Evolutionary conservation across 2,113 vertebrate species (phyloP), one percentile per base, ranked within the genome.

Genomic region (Psephotus haematonotus): DNA sequence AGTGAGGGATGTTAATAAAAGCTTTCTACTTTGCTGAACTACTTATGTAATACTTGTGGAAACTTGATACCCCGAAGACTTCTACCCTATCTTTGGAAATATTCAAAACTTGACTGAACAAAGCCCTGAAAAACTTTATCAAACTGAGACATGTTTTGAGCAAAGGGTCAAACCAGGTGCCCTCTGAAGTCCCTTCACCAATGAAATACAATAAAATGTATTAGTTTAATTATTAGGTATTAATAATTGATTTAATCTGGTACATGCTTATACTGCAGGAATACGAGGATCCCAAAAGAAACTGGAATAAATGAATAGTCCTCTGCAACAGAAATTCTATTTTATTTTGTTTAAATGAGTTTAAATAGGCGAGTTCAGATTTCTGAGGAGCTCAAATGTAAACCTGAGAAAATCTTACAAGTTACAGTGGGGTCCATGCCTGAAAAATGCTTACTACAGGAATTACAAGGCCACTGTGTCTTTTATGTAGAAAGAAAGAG

Each of bases 161-260:
- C 23, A 74, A 69, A 80, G 28, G 14, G 4, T 31, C 9, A 2
- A 6, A 33, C 13, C 19, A 74, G 35, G 8, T 68, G 15, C 13
- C 17, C 13, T 69, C 27, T 1, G 1, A 86, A 69, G n/a, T 52
- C 33, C 6, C 41, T 78, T 81, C 43, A 86, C 20, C 67, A 29
- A 63, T 83, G 46, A 94, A 94, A 92, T 82, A 55, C 71, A 74
- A 75, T 93, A 64, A 77, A 52, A 72, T 90, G 18, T 82, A 80
- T 87, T 86, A 52, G 23, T 50, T 90, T 92, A 92, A 88, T 88
- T 89, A 14, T n/a, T 57, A 57, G 12, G n/a, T 57, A 57, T 57
- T 57, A n/a, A 33, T n/a, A 57, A 57, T 57, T 57, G 55, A n/a
- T 57, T 57, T 57, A n/a, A n/a, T 72, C 80, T 96, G 92, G 46